A percentile compares a stretch with the other conserved stretches of the same genome.
Conservation (phyloP, 2,113 vertebrate species). For the Petroica traversi region DNA sequence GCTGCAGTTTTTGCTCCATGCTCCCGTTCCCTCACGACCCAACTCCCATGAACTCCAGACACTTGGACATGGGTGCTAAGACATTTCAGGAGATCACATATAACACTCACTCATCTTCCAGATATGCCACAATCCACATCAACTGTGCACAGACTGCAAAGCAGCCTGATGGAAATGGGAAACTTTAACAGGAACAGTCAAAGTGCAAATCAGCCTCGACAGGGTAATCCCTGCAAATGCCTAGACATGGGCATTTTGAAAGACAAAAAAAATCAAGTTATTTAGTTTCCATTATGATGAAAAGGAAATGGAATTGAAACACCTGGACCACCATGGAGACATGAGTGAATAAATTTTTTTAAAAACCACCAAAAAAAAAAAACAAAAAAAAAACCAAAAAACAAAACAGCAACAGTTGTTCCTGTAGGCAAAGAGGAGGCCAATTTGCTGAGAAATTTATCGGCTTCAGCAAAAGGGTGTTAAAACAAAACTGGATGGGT, state of each 20-base stretch:
- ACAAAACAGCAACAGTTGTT: background rate
- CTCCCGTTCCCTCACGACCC: background rate
- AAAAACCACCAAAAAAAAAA: background rate
- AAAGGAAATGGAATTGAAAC: background rate
- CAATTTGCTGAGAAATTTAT: background rate
- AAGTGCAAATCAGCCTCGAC: background rate
- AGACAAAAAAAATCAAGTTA: background rate
- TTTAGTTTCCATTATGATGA: background rate
- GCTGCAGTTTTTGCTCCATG: background rate
- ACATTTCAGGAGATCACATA: background rate
- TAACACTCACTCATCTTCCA: background rate
- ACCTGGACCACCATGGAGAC: background rate
- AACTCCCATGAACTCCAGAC: background rate
- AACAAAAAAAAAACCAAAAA: background rate
- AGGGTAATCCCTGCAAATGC: background rate
- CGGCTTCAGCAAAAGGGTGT: background rate
- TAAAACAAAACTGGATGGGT: background rate
- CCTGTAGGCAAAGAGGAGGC: background rate
- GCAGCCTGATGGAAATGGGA: background rate
- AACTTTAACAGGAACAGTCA: background rate
- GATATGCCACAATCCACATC: background rate
- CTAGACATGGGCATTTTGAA: background rate
- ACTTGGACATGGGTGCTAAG: rapidly evolving
- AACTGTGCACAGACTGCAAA: background rate
- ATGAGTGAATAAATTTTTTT: rapidly evolving